Base-by-base conservation (phyloP, 1,140 invertebrate genomes). In the Drosophila pandora region DNA sequence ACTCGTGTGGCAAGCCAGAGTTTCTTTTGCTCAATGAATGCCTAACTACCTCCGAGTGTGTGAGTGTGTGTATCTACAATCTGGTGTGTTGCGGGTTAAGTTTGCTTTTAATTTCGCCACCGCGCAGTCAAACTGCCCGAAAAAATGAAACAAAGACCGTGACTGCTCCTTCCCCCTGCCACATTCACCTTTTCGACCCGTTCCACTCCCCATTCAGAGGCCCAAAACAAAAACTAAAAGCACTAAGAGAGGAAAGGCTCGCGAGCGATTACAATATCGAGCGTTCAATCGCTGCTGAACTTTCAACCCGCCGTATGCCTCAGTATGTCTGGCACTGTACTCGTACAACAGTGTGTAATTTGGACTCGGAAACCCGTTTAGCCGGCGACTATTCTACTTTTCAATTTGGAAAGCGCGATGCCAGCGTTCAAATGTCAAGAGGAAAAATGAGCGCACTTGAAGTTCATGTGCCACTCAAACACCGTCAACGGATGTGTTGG, bases 381-480 rank as follows among this genome's bases (percentile, higher is more conserved):
- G 34, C 72, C 57, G 48, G 12, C 32, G 23, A 25, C 47, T 72
- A 81, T 79, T 83, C 80, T 83, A 83, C 79, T 83, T 79, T 83
- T 83, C 80, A 81, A 72, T 85, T 87, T 87, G 37, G 82, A 87
- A 87, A 87, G 82, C 82, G 64, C 61, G 12, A 22, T 76, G 78
- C 74, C 82, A 82, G 70, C 82, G 79, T 76, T 87, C 60, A 87
- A 87, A 88, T 87, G 83, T 87, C 83, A 87, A 88, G 70, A 72
- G 65, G 77, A 73, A 76, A 69, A 87, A 76, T 70, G 83, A 76
- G 83, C 83, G 79, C 83, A 87, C 83, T 88, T 79, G 83, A 83
- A 87, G 77, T 80, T 84, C 80, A 83, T 78, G 79, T 72, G 70
- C 64, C 79, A 60, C 57, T 68, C 76, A 79, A 78, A 82, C 82